phyloP scores from a whole-genome alignment of 2,113 vertebrate species.

The Trematocara nigrifrons region DNA sequence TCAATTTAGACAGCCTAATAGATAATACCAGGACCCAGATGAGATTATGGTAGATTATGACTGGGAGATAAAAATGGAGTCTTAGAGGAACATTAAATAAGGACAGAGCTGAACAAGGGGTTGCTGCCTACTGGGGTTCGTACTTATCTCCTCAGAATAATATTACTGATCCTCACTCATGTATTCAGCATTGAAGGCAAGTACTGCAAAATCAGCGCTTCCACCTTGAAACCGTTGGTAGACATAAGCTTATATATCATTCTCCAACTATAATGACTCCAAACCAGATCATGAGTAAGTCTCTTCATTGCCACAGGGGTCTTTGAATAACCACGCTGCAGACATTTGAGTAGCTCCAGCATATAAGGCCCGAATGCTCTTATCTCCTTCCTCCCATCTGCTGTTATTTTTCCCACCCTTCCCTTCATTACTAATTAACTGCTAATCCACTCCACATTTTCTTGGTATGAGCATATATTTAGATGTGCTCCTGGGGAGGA shows the following conservation, averaged over 20 bases:
- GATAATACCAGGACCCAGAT: constrained; percentile 2
- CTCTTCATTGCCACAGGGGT: neutral
- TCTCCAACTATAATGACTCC: neutral
- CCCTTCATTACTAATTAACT: constrained; percentile 9
- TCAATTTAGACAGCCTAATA: constrained; percentile 11
- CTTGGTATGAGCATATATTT: neutral
- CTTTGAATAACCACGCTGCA: neutral
- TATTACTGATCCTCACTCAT: neutral
- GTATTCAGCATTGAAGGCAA: neutral
- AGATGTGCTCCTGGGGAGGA: neutral
- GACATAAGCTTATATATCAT: neutral
- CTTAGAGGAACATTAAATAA: constrained; percentile 29
- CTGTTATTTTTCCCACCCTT: neutral
- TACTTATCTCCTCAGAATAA: neutral
- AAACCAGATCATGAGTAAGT: neutral
- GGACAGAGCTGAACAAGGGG: neutral
- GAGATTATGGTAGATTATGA: constrained; percentile 32
- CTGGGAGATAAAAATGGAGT: constrained; percentile 4
- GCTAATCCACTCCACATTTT: constrained; percentile 30
- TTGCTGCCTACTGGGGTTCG: neutral
- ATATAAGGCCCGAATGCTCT: neutral
- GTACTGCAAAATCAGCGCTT: neutral
- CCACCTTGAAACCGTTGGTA: neutral
- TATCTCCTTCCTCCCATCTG: constrained; percentile 35
- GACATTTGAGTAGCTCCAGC: neutral